Base-by-base conservation (phyloP, 2,797 vertebrate species). In the Momotus momota region DNA sequence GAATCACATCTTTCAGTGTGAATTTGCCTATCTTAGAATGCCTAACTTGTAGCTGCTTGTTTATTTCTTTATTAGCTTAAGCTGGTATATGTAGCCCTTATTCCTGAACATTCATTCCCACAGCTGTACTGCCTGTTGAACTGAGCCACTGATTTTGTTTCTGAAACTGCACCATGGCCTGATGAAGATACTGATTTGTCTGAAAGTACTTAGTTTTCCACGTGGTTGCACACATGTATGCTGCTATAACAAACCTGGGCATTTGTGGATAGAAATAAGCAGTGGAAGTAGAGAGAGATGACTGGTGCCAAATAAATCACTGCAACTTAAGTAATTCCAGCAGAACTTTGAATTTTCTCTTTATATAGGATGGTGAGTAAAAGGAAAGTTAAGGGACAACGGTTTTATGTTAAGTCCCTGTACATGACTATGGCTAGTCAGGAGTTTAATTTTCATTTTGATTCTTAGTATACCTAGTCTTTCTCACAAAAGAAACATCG, bases 401-500 rank as follows among this genome's bases (percentile, higher is more conserved):
- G 7, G 16, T 26, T 38, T 66, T 58, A 41, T 62, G 23, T 45
- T 41, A 58, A 61, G 10, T 77, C 81, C 16, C 57, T 65, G 33
- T 73, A n/a, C 3, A 16, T 58, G 40, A 58, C 18, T 89, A 1
- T 64, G 80, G 23, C 18, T 60, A 71, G 51, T 73, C 9, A 55
- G 51, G 40, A 41, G 40, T 70, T 48, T 67, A 35, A 45, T 83
- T 84, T 77, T 77, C 6, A 27, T 67, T 91, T 85, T 65, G 6
- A 33, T 61, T 93, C 52, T 73, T 55, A 27, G 6, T 41, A 14
- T 81, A 41, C 15, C 27, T 72, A 33, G 46, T 61, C 41, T 74
- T 81, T 38, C 27, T 67, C 22, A 66, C 31, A 18, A 35, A 61
- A 55, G 22, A 33, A 46, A 16, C 0, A 0, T 57, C 45, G 29